Evolutionary conservation across 1,140 invertebrate genomes (phyloP).

Genomic region (Anagrus nilaparvatae): DNA sequence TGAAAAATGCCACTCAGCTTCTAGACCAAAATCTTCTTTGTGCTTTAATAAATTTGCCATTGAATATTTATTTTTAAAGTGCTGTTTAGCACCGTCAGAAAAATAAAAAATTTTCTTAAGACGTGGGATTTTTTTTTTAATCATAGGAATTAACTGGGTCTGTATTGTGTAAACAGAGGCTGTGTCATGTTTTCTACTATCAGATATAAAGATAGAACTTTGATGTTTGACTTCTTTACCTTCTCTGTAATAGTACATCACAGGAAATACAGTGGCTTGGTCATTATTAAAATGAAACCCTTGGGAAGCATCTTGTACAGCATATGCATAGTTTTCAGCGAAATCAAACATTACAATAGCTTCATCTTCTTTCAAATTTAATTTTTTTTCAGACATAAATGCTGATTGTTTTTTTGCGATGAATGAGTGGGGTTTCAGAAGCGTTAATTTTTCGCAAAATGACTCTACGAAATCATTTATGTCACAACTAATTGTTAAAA

Average conservation of each 20-base stretch:
- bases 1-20: too few relatives aligned
- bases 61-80: too few relatives aligned
- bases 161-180: neutral
- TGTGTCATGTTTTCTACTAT: too few relatives aligned
- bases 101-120: neutral
- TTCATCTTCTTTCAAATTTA: conserved; percentile 14
- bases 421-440: conserved; percentile 16
- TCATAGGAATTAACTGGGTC: neutral
- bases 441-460: conserved; percentile 10
- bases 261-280: conserved; percentile 18
- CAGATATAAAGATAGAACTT: neutral
- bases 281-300: conserved; percentile 25
- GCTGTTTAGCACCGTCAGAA: neutral
- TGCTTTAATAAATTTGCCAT: too few relatives aligned
- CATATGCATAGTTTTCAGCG: conserved; percentile 28
- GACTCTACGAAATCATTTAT: conserved; percentile 15
- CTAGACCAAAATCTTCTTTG: too few relatives aligned
- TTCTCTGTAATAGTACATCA: neutral
- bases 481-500: conserved; percentile 1
- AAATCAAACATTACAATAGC: conserved; percentile 24
- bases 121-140: neutral
- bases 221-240: neutral
- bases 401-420: conserved; percentile 19
- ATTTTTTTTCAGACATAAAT: too few relatives aligned
- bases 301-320: conserved; percentile 26